Conservation (phyloP, 2,797 vertebrate genomes). For the Eulemur rubriventer region DNA sequence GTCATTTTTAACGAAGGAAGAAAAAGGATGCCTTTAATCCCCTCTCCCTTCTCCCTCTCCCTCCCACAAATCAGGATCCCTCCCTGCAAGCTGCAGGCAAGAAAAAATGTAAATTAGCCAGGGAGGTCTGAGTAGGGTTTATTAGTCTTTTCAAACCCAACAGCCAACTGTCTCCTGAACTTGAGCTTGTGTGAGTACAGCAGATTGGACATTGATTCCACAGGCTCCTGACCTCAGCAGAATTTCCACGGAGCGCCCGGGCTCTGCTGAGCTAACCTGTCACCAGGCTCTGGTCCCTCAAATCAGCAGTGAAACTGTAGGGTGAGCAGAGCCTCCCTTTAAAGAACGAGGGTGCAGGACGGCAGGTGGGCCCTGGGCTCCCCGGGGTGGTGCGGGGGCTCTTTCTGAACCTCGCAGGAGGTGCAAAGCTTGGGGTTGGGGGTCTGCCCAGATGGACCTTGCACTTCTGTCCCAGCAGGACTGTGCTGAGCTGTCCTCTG, state of each 20-base stretch:
- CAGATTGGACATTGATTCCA: accelerated
- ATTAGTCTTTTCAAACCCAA: not conserved
- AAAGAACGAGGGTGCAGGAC: accelerated
- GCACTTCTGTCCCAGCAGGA: not conserved
- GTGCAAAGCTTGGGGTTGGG: too few relatives aligned
- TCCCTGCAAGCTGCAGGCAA: not conserved
- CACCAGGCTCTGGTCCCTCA: not conserved
- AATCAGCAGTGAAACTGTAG: accelerated
- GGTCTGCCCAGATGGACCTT: too few relatives aligned
- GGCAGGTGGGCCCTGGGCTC: accelerated
- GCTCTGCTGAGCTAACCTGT: not conserved
- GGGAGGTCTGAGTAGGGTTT: not conserved
- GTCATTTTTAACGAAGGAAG: constrained; percentile 57
- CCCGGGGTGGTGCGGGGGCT: not conserved
- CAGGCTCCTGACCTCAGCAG: not conserved
- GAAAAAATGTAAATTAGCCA: too few relatives aligned
- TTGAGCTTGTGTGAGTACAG: accelerated
- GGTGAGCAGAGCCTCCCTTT: not conserved
- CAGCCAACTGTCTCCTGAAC: not conserved
- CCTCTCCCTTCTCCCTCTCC: not conserved
- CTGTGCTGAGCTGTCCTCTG: not conserved
- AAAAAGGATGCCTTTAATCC: not conserved
- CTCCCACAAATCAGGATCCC: not conserved
- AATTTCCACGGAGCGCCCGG: accelerated
- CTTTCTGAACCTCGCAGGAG: not conserved